Conservation (phyloP, 2,113 vertebrate genomes). For the Beaufortia kweichowensis region DNA sequence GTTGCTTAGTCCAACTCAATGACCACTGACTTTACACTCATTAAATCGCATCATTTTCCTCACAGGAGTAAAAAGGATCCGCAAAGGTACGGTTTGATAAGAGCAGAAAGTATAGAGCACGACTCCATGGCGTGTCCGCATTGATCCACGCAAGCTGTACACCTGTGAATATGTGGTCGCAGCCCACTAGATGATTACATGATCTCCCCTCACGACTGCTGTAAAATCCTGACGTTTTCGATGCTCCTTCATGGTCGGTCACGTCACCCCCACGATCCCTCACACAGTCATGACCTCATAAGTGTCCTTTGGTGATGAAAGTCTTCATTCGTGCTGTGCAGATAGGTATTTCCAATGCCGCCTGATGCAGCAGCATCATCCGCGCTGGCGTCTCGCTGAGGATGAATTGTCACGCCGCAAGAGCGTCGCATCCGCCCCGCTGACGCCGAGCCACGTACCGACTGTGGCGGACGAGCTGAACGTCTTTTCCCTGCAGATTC, state of each 20-base stretch:
- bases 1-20: background rate
- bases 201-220: conserved; percentile 38
- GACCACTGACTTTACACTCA: conserved; percentile 16
- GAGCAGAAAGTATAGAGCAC: conserved; percentile 14
- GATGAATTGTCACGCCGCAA: background rate
- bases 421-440: conserved; percentile 1
- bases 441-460: background rate
- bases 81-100: conserved; percentile 16
- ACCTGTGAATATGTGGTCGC: conserved; percentile 59
- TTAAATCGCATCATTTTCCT: conserved; percentile 34
- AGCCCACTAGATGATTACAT: conserved; percentile 56
- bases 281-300: conserved; percentile 42
- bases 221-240: conserved; percentile 25
- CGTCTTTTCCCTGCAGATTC: conserved; percentile 12
- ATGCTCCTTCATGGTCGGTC: conserved; percentile 3
- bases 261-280: background rate
- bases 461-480: background rate
- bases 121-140: conserved; percentile 55
- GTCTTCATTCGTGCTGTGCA: conserved; percentile 35
- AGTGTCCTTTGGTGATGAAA: conserved; percentile 37
- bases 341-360: conserved; percentile 31
- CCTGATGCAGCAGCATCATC: conserved; percentile 36
- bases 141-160: conserved; percentile 47
- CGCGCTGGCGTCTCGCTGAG: conserved; percentile 11
- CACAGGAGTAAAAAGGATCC: conserved; percentile 9